Evolutionary conservation across 1,140 invertebrate genomes (phyloP).

Genomic region (Cephus cinctus): DNA sequence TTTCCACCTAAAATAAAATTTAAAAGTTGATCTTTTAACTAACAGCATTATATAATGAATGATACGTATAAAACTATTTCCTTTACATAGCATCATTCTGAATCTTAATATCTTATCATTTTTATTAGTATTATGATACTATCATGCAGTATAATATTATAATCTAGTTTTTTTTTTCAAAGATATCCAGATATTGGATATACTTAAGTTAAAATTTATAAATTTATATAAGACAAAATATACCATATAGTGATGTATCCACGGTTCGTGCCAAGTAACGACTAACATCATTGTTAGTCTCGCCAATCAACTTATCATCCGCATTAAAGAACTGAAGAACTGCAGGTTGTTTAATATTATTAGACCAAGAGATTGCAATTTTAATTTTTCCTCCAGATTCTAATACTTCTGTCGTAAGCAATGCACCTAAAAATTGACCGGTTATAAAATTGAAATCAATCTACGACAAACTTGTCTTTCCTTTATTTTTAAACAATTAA

Average conservation of each 20-base stretch:
- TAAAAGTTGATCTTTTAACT: neutral
- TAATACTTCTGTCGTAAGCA: constrained; percentile 43
- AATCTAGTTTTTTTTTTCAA: neutral
- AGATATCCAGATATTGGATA: neutral
- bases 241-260: constrained; percentile 44
- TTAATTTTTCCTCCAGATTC: constrained; percentile 34
- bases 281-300: constrained; percentile 33
- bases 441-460: neutral
- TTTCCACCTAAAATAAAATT: constrained; percentile 32
- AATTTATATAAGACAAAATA: constrained; percentile 10
- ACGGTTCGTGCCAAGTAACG: constrained; percentile 43
- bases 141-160: neutral
- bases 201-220: neutral
- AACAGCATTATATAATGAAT: neutral
- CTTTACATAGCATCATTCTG: neutral
- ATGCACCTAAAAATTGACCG: constrained; percentile 37
- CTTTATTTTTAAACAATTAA: too few species aligned
- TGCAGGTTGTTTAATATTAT: constrained; percentile 35
- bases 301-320: constrained; percentile 28
- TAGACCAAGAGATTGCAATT: constrained; percentile 35
- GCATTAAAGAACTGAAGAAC: constrained; percentile 34
- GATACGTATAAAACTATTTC: neutral
- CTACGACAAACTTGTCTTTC: too few species aligned
- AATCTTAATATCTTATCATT: neutral
- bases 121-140: neutral